Base-by-base conservation (phyloP, 2,797 vertebrate species). In the Poecilia wingei region DNA sequence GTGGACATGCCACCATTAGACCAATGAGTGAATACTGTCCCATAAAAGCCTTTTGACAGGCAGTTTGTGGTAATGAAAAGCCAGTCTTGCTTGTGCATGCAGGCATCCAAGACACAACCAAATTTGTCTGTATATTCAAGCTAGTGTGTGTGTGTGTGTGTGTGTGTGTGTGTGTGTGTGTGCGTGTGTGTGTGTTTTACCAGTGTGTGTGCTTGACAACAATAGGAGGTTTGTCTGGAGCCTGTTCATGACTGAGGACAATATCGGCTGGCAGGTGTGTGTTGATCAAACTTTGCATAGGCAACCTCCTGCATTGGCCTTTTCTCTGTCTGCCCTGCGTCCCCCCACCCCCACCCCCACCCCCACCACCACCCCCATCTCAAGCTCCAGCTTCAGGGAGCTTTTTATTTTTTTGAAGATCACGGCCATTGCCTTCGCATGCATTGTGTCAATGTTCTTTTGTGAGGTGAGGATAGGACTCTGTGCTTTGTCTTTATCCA, bases 221-320 rank as follows among this genome's bases (percentile, higher is more conserved):
- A 96, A 96, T 95, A 85, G 89, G 49, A 89, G 89, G 92, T 89
- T 94, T 95, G 95, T 95, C 84, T 93, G 90, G 57, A 91, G 92
- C 90, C 87, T 87, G 82, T 66, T 84, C 86, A 81, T 36, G 36
- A 79, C 64, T 6, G 41, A 84, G 92, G 90, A 95, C 92, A 94
- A 96, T 94, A 84, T 83, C 25, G 33, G 74, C 90, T 85, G 92
- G 94, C 96, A 96, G 95, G 94, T 96, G 95, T 95, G 94, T 77
- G 6, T 75, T 88, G 89, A 86, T 88, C 79, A 90, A 90, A 90
- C 94, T 96, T 96, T 96, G 95, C 95, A 96, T 96, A 95, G 93
- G 81, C 89, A 79, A 87, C 90, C 91, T 93, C 90, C 86, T 85
- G 72, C 85, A 78, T 77, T 12, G 72, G 81, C 57, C 74, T 76